phyloP scores from a whole-genome alignment of 2,888 invertebrate genomes.

The Stegophylla sp. region DNA sequence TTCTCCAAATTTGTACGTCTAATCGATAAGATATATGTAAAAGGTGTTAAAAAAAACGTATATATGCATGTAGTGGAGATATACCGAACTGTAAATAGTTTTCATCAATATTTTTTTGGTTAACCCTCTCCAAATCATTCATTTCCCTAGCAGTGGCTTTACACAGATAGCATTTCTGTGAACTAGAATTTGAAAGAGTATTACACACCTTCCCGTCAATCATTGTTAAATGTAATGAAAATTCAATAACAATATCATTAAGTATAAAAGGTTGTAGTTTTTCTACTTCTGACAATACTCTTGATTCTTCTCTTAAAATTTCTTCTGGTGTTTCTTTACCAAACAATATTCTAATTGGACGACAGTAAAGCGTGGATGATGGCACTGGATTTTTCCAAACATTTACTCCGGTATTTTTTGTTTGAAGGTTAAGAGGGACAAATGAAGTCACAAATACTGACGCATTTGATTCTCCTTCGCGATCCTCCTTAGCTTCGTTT shows the following conservation, averaged over 20 bases:
- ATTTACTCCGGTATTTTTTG: background rate
- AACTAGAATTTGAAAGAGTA: background rate
- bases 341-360: background rate
- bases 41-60: background rate
- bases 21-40: conserved; percentile 18
- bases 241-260: background rate
- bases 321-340: too few species aligned
- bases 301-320: too few species aligned
- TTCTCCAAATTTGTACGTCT: background rate
- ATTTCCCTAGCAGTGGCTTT: conserved; percentile 12
- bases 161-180: background rate
- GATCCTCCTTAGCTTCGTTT: too few species aligned
- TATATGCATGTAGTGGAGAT: too few species aligned
- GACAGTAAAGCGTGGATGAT: background rate
- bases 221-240: background rate
- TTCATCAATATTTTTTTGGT: too few species aligned
- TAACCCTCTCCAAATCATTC: background rate
- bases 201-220: background rate
- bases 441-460: background rate
- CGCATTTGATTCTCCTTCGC: background rate
- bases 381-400: background rate
- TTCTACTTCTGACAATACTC: too few species aligned
- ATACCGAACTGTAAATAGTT: too few species aligned
- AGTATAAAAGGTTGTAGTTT: background rate
- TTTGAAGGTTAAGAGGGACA: background rate